Percentiles rank a stretch among this genome's conserved stretches.
Evolutionary conservation across 2,113 vertebrate species (phyloP).

Genomic region (Mesoclemmys tuberculata): DNA sequence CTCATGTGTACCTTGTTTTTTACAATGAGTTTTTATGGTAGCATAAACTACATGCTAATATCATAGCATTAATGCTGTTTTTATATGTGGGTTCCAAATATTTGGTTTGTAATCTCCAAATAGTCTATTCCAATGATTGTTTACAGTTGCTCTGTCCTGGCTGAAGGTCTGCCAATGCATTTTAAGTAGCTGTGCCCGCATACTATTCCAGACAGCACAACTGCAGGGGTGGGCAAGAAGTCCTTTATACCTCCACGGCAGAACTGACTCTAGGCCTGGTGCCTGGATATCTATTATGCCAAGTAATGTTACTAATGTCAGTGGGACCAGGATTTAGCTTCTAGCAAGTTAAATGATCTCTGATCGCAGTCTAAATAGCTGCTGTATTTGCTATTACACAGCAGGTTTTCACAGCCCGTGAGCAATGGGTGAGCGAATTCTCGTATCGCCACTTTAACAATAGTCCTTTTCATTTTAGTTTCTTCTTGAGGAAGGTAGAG

Average conservation of each 20-base stretch:
- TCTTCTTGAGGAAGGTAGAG: not conserved
- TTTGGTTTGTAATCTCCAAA: not conserved
- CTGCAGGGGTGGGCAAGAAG: not conserved
- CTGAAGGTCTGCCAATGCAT: not conserved
- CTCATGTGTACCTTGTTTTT: not conserved
- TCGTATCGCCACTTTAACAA: not conserved
- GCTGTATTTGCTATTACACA: slow-evolving; percentile 33
- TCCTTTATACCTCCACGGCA: slow-evolving; percentile 17
- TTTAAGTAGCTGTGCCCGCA: not conserved
- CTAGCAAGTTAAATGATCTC: slow-evolving; percentile 40
- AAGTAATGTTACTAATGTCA: slow-evolving; percentile 53
- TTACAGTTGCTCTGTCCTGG: fast-evolving
- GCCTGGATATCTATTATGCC: slow-evolving; percentile 47
- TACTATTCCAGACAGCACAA: slow-evolving; percentile 2
- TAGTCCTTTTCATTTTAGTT: not conserved
- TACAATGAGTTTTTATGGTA: slow-evolving; percentile 23
- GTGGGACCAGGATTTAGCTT: slow-evolving; percentile 26
- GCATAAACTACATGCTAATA: slow-evolving; percentile 57
- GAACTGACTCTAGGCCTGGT: slow-evolving; percentile 22
- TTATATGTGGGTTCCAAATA: slow-evolving; percentile 21
- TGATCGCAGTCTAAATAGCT: slow-evolving; percentile 22
- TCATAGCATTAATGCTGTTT: not conserved
- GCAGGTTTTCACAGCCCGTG: not conserved
- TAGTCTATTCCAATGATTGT: not conserved
- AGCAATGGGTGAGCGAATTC: not conserved